Conservation (phyloP, 2,113 vertebrate genomes). For the Takifugu flavidus region DNA sequence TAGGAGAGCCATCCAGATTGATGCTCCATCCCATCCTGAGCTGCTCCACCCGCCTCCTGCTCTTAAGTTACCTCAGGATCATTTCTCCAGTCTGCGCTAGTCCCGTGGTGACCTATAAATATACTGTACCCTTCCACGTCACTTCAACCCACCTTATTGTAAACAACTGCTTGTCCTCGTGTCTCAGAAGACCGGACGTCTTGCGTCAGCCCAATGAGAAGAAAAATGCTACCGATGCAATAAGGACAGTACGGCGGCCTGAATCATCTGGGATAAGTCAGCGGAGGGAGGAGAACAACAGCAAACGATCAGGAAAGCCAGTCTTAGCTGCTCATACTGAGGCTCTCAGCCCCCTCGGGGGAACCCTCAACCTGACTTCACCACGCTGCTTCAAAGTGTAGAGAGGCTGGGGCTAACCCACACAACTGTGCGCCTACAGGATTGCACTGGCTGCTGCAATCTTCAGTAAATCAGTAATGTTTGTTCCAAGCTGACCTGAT, state of each 20-base stretch:
- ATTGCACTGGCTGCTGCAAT: slow-evolving; percentile 40
- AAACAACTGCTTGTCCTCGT: slow-evolving; percentile 17
- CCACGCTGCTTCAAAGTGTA: slow-evolving; percentile 62
- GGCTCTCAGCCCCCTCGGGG: slow-evolving; percentile 32
- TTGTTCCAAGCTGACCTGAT: slow-evolving; percentile 63
- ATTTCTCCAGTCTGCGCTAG: slow-evolving; percentile 37
- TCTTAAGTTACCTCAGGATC: slow-evolving; percentile 51
- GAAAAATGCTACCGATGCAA: slow-evolving; percentile 20
- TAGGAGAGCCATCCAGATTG: slow-evolving; percentile 62
- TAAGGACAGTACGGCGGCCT: slow-evolving; percentile 23
- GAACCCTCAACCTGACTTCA: slow-evolving; percentile 60
- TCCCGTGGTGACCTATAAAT: slow-evolving; percentile 52
- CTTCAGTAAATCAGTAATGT: slow-evolving; percentile 52
- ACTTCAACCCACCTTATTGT: slow-evolving; percentile 19
- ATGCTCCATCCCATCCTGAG: slow-evolving; percentile 60
- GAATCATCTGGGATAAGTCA: slow-evolving; percentile 26
- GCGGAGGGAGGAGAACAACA: slow-evolving; percentile 9
- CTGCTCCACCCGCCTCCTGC: slow-evolving; percentile 45
- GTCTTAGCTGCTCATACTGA: slow-evolving; percentile 38
- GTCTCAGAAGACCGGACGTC: slow-evolving; percentile 24
- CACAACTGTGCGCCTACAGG: slow-evolving; percentile 44
- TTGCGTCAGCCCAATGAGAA: slow-evolving; percentile 16
- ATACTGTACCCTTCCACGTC: slow-evolving; percentile 44
- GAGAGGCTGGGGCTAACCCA: slow-evolving; percentile 60
- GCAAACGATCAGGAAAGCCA: slow-evolving; percentile 6